Evolutionary conservation across 1,140 invertebrate species (phyloP), one percentile per base, ranked within the genome.

Genomic region (Lordiphosa mommai): DNA sequence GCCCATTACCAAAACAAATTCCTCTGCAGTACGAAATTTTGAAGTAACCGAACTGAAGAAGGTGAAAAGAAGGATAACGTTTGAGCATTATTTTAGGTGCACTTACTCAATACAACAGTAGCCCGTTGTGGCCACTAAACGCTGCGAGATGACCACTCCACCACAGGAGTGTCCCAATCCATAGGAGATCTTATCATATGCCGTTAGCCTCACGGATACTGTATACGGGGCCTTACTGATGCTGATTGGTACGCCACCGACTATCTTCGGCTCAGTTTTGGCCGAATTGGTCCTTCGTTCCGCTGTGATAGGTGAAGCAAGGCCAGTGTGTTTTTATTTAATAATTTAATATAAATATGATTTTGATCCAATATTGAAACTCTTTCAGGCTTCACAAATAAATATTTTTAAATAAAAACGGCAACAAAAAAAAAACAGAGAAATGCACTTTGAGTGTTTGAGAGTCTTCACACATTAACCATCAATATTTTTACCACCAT

Each of bases 121-220:
- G 3, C 93, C 93, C 7, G 94, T 94, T 16, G 93, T 93, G 4
- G 93, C 61, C n/a, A 94, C 86, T 17, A 91, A 85, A 27, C 90
- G 90, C 10, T 88, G 72, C 7, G 89, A 89, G 8, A 93, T 89
- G 2, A 93, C 90, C 1, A 91, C 84, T 0, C 92, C 93, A 5
- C 93, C 93, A 66, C 93, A 93, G 13, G 90, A 72, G 55, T 93
- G 92, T 0, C 86, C 84, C 4, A 59, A 48, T 2, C 85, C 85
- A 30, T 57, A 87, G 13, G 29, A 43, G 3, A 13, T 7, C 2
- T 10, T 17, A 1, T 87, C 85, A 4, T 43, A 43, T 3, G 20
- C 36, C 4, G 50, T 65, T 8, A 87, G 36, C 6, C 84, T 71
- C 10, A 87, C 40, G 0, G 85, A 87, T 5, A 85, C 84, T 17